Percentiles rank a stretch among this genome's conserved stretches.
Evolutionary conservation across 2,113 vertebrate genomes (phyloP).

Genomic region (Epinephelus cyanopodus): DNA sequence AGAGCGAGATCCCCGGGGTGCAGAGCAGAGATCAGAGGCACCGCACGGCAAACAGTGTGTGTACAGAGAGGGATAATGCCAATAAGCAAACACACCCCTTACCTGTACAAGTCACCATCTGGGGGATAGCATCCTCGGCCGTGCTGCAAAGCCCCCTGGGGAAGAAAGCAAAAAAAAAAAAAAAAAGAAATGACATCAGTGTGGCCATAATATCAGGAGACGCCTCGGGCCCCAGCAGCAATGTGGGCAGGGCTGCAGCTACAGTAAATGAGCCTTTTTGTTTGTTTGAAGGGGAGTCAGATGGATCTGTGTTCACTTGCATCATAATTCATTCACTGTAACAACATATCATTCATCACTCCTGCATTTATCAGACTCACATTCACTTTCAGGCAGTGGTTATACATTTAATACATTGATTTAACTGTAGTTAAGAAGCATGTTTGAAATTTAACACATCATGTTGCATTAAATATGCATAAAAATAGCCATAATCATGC

Average conservation of each 20-base stretch:
- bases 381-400: background rate
- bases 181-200: slow-evolving; percentile 38
- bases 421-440: background rate
- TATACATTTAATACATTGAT: background rate
- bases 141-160: slow-evolving; percentile 64
- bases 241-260: slow-evolving; percentile 41
- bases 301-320: slow-evolving; percentile 6
- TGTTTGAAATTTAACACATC: background rate
- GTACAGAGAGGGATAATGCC: background rate
- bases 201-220: slow-evolving; percentile 26
- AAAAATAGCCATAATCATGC: background rate
- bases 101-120: slow-evolving; percentile 72
- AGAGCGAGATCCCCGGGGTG: slow-evolving; percentile 20
- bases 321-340: slow-evolving; percentile 23
- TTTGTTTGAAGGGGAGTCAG: background rate
- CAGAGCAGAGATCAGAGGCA: slow-evolving; percentile 37
- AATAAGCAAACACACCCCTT: slow-evolving; percentile 19
- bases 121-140: slow-evolving; percentile 54
- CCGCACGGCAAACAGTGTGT: background rate
- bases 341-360: background rate
- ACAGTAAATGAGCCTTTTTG: slow-evolving; percentile 8
- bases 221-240: slow-evolving; percentile 31
- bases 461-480: background rate
- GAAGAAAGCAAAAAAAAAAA: background rate
- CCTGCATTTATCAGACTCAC: background rate